phyloP scores from a whole-genome alignment of 2,888 invertebrate genomes.

The Chymomyza caudatula region DNA sequence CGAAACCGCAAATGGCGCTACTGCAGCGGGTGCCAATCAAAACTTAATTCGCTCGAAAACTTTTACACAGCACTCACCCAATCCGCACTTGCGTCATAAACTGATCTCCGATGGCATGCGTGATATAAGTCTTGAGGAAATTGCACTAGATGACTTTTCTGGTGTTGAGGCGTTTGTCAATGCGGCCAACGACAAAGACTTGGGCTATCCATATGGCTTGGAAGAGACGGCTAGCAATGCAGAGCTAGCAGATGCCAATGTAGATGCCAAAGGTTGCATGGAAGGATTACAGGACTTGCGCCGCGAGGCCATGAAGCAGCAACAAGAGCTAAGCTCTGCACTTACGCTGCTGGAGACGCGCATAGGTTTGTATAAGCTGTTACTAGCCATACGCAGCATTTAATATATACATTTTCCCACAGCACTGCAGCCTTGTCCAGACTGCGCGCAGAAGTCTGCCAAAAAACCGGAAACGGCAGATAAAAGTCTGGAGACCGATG shows the following conservation, averaged over 20 bases:
- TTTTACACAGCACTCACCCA: slow-evolving; percentile 84
- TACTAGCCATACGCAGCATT: background rate
- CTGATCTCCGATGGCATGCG: slow-evolving; percentile 79
- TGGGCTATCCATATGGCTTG: slow-evolving; percentile 74
- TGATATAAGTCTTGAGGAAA: slow-evolving; percentile 86
- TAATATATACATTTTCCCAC: background rate
- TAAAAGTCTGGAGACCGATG: slow-evolving; percentile 76
- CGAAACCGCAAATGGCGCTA: slow-evolving; percentile 5
- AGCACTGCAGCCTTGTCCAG: slow-evolving; percentile 71
- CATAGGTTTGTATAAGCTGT: slow-evolving; percentile 69
- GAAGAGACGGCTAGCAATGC: slow-evolving; percentile 41
- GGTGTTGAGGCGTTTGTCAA: slow-evolving; percentile 30
- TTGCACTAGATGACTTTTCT: slow-evolving; percentile 79
- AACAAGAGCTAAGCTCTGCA: slow-evolving; percentile 80
- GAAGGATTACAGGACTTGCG: slow-evolving; percentile 82
- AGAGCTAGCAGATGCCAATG: slow-evolving; percentile 82
- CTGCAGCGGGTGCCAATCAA: slow-evolving; percentile 59
- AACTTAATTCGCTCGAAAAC: slow-evolving; percentile 82
- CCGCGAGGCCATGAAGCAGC: slow-evolving; percentile 82
- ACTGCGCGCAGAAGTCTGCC: slow-evolving; percentile 67
- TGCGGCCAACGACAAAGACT: slow-evolving; percentile 47
- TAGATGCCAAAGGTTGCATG: slow-evolving; percentile 83
- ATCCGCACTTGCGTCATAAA: slow-evolving; percentile 80
- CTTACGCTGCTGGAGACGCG: slow-evolving; percentile 76
- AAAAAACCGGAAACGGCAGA: slow-evolving; percentile 77